Base-by-base conservation (phyloP, 2,888 invertebrate species). In the Leucophenga montana region DNA sequence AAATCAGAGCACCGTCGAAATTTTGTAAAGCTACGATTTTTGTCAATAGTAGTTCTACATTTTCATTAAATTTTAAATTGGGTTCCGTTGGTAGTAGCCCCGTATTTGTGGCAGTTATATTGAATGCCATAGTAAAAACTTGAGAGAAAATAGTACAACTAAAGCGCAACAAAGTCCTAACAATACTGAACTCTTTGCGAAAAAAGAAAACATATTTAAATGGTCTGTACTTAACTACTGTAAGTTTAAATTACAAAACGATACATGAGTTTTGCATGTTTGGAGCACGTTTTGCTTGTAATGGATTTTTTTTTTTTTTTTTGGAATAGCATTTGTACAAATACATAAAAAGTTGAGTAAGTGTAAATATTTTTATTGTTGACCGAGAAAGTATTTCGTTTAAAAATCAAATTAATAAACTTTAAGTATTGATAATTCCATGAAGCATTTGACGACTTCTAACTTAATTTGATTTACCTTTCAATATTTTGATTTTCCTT, bases 1-100 rank as follows among this genome's bases (percentile, higher is more conserved):
- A 77, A 0, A 80, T 8, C 0, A 75, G 13, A 0, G 82, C 0
- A 0, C 71, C 74, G 1, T 74, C 74, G 14, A 67, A 80, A 5
- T 59, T n/a, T 27, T 62, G 59, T 54, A 77, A 77, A 57, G 46
- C 1, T 50, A 13, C 8, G 18, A 50, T n/a, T 50, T 50, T 50
- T 16, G 50, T 50, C 14, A 16, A 50, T 2, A 50, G 8, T 11
- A 39, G 39, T 39, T 39, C 11, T 39, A 39, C 5, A 11, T 39
- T 39, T 39, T 39, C 39, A 8, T 39, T 11, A 8, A 39, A 39
- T 39, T 56, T 16, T 14, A 54, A 1, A 14, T 54, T 16, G 13
- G 16, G 11, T 54, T 3, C 16, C 18, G 3, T 11, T n/a, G 46
- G 46, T 4, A 54, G 54, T 46, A 18, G 22, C 20, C 46, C 14